phyloP scores from a whole-genome alignment of 2,113 vertebrate species.

The Smithornis capensis region DNA sequence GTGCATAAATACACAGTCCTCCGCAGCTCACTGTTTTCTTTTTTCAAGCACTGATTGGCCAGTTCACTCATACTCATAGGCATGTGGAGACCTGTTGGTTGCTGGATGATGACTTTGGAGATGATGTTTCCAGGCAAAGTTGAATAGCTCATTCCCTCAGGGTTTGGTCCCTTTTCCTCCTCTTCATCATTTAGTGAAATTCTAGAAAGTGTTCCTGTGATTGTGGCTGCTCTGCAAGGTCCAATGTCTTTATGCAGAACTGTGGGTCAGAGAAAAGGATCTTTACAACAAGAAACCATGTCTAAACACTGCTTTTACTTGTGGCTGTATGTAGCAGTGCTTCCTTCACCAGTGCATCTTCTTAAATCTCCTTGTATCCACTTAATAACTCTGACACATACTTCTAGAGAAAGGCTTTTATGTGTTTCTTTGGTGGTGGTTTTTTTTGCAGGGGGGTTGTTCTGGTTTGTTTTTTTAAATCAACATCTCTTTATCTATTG shows the following conservation, averaged over 20 bases:
- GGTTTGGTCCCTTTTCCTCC: constrained; percentile 87
- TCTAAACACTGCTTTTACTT: background rate
- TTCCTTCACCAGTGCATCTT: background rate
- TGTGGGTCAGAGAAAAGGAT: constrained; percentile 69
- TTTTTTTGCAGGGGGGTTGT: too few species aligned
- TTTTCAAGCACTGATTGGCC: constrained; percentile 88
- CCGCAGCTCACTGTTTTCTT: constrained; percentile 87
- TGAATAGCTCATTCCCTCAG: constrained; percentile 94
- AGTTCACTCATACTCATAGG: constrained; percentile 90
- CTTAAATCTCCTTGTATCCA: background rate
- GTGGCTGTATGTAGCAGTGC: background rate
- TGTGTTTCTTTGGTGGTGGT: background rate
- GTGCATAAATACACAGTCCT: constrained; percentile 97
- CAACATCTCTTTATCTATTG: background rate
- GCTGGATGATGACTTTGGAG: constrained; percentile 98
- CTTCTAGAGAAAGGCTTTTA: background rate
- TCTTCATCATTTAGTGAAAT: constrained; percentile 97
- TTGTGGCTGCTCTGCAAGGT: constrained; percentile 93
- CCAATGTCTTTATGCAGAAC: constrained; percentile 98
- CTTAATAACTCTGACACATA: background rate
- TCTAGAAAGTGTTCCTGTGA: constrained; percentile 95
- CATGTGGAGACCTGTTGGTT: constrained; percentile 92
- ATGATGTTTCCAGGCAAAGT: constrained; percentile 97
- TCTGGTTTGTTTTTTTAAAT: background rate
- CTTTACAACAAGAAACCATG: background rate